These are phyloP conservation scores for Nasonia longicornis DNA, from an alignment of 1,140 invertebrate species.

Conservation along the genomic window DNA sequence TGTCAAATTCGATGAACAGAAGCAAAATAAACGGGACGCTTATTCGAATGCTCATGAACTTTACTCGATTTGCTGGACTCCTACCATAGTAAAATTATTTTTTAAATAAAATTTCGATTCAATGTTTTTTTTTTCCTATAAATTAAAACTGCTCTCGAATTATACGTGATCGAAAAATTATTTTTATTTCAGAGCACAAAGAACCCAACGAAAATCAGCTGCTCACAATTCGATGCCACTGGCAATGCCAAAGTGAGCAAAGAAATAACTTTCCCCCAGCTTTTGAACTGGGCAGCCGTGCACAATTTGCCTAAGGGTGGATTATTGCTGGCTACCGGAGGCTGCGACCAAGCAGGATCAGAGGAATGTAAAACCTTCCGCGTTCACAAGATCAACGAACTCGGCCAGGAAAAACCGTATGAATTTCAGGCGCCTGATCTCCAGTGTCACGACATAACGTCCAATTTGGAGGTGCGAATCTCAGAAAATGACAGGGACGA, in stretches of 20 bases:
- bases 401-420: background rate
- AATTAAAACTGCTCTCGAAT: too few relatives aligned
- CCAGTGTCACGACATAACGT: background rate
- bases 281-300: background rate
- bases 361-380: slow-evolving; percentile 6
- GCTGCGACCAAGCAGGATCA: background rate
- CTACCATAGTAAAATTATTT: background rate
- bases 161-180: background rate
- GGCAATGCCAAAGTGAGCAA: background rate
- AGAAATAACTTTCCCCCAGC: background rate
- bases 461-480: slow-evolving; percentile 6
- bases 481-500: slow-evolving; percentile 1
- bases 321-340: background rate
- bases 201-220: background rate
- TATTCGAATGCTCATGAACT: slow-evolving; percentile 9
- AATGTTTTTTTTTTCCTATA: background rate
- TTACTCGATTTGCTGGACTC: background rate
- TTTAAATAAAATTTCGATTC: too few relatives aligned
- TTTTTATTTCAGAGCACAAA: background rate
- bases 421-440: background rate
- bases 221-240: background rate
- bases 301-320: slow-evolving; percentile 11
- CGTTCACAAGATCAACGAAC: background rate
- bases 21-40: background rate
- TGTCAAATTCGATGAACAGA: background rate